phyloP scores from a whole-genome alignment of 2,797 vertebrate species.

The Triplophysa bombifrons region DNA sequence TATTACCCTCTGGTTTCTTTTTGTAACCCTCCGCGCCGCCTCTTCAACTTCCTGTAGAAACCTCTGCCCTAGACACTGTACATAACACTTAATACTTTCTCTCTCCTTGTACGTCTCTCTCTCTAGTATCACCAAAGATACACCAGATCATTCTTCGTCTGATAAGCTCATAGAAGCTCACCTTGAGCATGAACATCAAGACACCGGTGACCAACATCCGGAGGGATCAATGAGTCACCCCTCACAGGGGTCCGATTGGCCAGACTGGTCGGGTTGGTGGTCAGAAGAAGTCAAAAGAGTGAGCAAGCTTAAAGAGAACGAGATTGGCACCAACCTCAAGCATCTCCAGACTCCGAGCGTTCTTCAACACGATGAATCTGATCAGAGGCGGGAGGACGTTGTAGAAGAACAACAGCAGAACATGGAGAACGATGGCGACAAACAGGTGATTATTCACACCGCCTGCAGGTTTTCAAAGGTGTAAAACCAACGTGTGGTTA shows the following conservation, averaged over 20 bases:
- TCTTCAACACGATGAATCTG: background rate
- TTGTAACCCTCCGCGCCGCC: background rate
- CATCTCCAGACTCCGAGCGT: background rate
- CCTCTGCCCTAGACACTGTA: background rate
- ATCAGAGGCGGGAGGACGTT: background rate
- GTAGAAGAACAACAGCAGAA: conserved; percentile 31
- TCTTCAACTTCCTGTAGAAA: conserved; percentile 39
- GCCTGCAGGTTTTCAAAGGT: background rate
- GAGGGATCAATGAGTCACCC: background rate
- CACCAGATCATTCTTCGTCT: background rate
- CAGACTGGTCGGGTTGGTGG: conserved; percentile 38
- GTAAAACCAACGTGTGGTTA: background rate
- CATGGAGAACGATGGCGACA: conserved; percentile 43
- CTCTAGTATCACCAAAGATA: background rate
- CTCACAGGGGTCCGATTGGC: background rate
- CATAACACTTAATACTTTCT: background rate
- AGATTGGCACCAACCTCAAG: background rate
- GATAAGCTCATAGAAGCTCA: background rate
- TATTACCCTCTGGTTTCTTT: background rate
- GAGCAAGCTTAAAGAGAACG: background rate
- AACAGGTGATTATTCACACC: background rate
- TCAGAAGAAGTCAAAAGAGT: conserved; percentile 20
- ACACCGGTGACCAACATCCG: background rate
- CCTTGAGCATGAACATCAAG: background rate
- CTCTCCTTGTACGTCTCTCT: background rate